Percentiles rank a stretch among this genome's conserved stretches.
These are phyloP conservation scores for Pungitius pungitius DNA, from an alignment of 2,113 vertebrate genomes.

Conservation along the genomic window DNA sequence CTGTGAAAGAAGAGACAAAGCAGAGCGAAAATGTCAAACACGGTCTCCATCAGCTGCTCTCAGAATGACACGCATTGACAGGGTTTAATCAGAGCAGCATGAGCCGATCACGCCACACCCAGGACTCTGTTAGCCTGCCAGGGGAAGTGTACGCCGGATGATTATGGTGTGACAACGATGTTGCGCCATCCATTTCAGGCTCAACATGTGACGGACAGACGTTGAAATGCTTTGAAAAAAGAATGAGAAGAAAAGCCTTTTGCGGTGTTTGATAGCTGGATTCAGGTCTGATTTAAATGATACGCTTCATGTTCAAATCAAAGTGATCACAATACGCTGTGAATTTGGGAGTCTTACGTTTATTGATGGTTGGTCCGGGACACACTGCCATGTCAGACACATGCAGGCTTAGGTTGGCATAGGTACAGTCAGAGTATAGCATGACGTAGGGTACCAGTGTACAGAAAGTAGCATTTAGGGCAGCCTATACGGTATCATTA, in stretches of 20 bases:
- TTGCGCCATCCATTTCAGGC: constrained; percentile 37
- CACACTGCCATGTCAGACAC: no score
- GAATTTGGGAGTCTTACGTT: not conserved
- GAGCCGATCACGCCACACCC: no score
- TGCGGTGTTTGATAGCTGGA: not conserved
- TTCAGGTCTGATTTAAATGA: not conserved
- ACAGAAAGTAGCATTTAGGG: no score
- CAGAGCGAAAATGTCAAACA: not conserved
- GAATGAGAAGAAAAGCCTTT: not conserved
- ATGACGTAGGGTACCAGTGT: no score
- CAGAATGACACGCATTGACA: not conserved
- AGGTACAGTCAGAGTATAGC: not conserved
- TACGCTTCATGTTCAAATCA: not conserved
- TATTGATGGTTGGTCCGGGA: not conserved
- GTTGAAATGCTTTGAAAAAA: not conserved
- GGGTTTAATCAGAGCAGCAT: constrained; percentile 4
- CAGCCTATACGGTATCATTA: no score
- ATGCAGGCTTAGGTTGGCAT: no score
- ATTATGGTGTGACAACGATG: constrained; percentile 59
- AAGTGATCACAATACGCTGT: not conserved
- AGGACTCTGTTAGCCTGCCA: constrained; percentile 63
- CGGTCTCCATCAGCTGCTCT: not conserved
- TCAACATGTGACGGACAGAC: constrained; percentile 54
- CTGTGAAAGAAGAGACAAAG: not conserved
- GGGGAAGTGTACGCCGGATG: constrained; percentile 64